Conservation (phyloP, 2,797 vertebrate species). For the Delichon dasypus region DNA sequence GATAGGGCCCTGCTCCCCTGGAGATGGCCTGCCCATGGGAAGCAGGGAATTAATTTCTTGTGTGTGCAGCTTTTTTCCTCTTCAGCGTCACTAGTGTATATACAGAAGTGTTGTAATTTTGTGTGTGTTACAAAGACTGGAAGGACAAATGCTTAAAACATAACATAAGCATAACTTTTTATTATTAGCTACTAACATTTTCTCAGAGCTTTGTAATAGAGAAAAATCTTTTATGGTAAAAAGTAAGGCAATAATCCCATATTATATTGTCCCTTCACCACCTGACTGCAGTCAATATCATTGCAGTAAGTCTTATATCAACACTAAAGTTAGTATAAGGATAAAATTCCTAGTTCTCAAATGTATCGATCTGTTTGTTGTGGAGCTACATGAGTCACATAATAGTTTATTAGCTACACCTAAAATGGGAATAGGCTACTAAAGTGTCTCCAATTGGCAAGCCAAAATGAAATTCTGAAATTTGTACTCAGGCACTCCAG, state of each 20-base stretch:
- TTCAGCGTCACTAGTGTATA: background rate
- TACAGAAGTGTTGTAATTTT: background rate
- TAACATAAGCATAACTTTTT: background rate
- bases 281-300: conserved; percentile 41
- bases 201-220: background rate
- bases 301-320: conserved; percentile 37
- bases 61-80: background rate
- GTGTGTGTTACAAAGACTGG: background rate
- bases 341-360: conserved; percentile 33
- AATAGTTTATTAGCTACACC: background rate
- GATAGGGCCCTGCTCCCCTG: background rate
- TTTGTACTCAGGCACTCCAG: background rate
- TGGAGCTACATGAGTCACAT: conserved; percentile 4
- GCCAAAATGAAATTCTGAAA: background rate
- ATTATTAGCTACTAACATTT: background rate
- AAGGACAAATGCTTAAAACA: background rate
- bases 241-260: background rate
- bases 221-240: conserved; percentile 24
- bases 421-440: background rate
- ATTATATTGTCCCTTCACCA: conserved; percentile 27
- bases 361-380: conserved; percentile 31
- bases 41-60: background rate
- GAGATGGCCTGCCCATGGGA: background rate
- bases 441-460: background rate
- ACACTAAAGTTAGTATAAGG: background rate